These are phyloP conservation scores for Nemapogon koenigi DNA, from an alignment of 2,888 invertebrate genomes.

Conservation along the genomic window DNA sequence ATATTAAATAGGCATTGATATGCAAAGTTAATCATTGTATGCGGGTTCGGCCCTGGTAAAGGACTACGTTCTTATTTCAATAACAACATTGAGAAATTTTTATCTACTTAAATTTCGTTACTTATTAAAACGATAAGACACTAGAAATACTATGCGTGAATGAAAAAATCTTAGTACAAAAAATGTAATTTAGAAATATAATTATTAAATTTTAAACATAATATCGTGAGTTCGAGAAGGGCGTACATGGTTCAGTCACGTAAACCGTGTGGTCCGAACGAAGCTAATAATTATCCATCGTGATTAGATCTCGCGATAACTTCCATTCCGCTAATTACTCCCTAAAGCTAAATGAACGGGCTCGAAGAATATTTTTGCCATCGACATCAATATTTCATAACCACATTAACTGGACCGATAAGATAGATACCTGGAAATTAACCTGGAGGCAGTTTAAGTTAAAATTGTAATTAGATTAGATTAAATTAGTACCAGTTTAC, in stretches of 20 bases:
- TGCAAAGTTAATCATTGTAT: constrained; percentile 52
- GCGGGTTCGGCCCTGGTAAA: constrained; percentile 36
- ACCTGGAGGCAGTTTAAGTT: constrained; percentile 33
- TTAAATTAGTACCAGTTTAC: not conserved
- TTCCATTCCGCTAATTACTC: constrained; percentile 61
- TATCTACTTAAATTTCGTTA: too few species aligned
- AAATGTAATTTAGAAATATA: too few species aligned
- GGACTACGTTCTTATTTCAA: too few species aligned
- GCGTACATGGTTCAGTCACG: not conserved
- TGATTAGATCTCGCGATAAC: constrained; percentile 57
- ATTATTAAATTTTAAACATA: too few species aligned
- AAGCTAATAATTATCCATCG: constrained; percentile 53
- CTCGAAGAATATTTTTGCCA: constrained; percentile 46
- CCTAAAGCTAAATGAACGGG: constrained; percentile 57
- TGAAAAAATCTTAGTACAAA: too few species aligned
- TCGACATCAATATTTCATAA: constrained; percentile 54
- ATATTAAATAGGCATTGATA: constrained; percentile 59
- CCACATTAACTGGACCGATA: constrained; percentile 57
- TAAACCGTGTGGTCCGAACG: constrained; percentile 29
- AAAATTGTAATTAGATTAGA: constrained; percentile 23
- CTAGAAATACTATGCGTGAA: too few species aligned
- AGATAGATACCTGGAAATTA: constrained; percentile 45
- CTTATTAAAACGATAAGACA: too few species aligned
- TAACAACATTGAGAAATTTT: too few species aligned
- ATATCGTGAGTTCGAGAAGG: constrained; percentile 2